Evolutionary conservation across 2,113 vertebrate species (phyloP).

Genomic region (Sinocyclocheilus grahami): DNA sequence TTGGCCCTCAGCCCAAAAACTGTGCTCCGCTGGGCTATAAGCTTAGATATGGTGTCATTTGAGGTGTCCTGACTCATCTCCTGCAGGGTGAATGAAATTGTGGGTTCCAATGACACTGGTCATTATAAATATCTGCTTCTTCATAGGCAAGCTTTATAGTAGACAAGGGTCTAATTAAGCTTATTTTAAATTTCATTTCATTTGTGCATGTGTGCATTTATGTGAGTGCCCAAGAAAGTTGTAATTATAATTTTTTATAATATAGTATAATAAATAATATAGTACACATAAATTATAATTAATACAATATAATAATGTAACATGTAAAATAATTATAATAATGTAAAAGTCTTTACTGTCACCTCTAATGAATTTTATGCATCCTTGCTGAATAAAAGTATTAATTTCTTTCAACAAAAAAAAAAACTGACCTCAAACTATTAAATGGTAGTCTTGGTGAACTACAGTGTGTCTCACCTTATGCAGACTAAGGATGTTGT

Average conservation of each 20-base stretch:
- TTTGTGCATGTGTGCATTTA: not conserved
- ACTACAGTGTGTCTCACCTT: slow-evolving; percentile 35
- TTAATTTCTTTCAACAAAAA: no score
- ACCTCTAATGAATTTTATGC: not conserved
- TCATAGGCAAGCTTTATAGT: not conserved
- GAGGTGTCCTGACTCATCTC: slow-evolving; percentile 75
- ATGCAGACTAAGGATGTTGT: slow-evolving; percentile 35
- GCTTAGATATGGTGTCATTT: slow-evolving; percentile 75
- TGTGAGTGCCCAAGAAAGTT: not conserved
- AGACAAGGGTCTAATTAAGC: not conserved
- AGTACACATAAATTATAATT: not conserved
- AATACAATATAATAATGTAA: not conserved
- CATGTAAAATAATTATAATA: not conserved
- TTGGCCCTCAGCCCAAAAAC: slow-evolving; percentile 71
- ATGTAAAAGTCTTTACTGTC: no score
- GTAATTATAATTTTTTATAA: not conserved
- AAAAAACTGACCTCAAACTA: no score
- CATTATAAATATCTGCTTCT: not conserved
- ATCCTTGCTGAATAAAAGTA: not conserved
- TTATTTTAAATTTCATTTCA: not conserved
- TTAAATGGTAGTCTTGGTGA: no score
- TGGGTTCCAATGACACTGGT: not conserved
- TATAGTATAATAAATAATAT: not conserved
- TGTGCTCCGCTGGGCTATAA: slow-evolving; percentile 73
- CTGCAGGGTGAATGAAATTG: slow-evolving; percentile 63